Percentiles rank a stretch among this genome's conserved stretches.
Conservation (phyloP, 2,797 vertebrate genomes). For the Stomatorhinus walkeri region DNA sequence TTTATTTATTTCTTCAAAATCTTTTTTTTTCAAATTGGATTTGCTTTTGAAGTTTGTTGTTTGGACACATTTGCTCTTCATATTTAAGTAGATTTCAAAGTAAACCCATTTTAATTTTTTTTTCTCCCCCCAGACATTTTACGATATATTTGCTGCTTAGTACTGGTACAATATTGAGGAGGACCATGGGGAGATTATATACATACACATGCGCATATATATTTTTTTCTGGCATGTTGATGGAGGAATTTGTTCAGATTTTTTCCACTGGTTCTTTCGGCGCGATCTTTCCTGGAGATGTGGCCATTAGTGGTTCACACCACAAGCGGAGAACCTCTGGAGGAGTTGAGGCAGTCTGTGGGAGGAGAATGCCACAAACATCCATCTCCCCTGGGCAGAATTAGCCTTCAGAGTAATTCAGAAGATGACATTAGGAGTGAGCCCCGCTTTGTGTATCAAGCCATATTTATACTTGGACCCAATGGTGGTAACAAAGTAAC, state of each 20-base stretch:
- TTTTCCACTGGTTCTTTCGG: not conserved
- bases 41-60: not conserved
- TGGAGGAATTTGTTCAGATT: not conserved
- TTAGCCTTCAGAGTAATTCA: conserved; percentile 6
- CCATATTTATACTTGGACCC: not conserved
- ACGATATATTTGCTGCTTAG: not conserved
- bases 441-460: conserved; percentile 2
- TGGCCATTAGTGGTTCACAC: not conserved
- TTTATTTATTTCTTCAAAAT: not conserved
- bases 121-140: not conserved
- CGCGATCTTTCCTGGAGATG: not conserved
- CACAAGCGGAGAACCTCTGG: not conserved
- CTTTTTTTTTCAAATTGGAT: not conserved
- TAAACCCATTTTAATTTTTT: not conserved
- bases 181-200: not conserved
- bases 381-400: not conserved
- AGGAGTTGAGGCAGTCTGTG: not conserved
- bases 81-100: not conserved
- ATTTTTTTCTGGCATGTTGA: not conserved
- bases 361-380: not conserved
- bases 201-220: not conserved
- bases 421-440: not conserved
- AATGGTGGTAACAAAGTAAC: not conserved
- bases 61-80: not conserved
- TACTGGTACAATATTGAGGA: not conserved